Percentiles rank a stretch among this genome's conserved stretches.
These are phyloP conservation scores for Apteryx mantelli DNA, from an alignment of 2,113 vertebrate species.

Conservation along the genomic window DNA sequence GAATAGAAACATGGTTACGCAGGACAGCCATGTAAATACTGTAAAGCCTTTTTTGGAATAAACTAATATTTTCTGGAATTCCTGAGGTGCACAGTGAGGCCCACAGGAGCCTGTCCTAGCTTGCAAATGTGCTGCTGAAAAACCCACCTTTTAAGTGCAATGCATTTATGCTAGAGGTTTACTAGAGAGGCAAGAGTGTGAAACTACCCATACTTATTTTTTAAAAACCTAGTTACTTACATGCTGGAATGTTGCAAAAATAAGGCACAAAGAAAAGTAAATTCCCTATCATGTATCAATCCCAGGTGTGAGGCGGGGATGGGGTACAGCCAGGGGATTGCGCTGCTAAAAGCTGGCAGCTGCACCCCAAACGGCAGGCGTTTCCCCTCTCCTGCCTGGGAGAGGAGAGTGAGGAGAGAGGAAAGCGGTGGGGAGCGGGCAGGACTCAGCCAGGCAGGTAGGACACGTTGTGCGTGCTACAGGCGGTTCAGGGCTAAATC, in stretches of 20 bases:
- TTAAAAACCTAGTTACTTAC: fast-evolving
- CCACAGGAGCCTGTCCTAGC: not conserved
- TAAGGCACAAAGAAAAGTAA: not conserved
- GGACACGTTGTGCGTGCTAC: not conserved
- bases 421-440: not conserved
- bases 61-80: not conserved
- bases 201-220: not conserved
- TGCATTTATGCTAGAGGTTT: not conserved
- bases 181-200: not conserved
- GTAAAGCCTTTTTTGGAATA: not conserved
- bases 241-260: not conserved
- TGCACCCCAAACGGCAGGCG: not conserved
- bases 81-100: not conserved
- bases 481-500: not conserved
- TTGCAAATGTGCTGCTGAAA: not conserved
- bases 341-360: not conserved
- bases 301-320: not conserved
- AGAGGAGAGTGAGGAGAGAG: not conserved
- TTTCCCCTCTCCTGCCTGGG: not conserved
- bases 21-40: not conserved
- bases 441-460: not conserved
- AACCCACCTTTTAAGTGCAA: not conserved
- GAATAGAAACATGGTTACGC: not conserved
- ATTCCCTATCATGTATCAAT: not conserved
- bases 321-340: not conserved